Evolutionary conservation across 1,140 invertebrate species (phyloP), one percentile per base, ranked within the genome.

Genomic region (Hylaeus anthracinus): DNA sequence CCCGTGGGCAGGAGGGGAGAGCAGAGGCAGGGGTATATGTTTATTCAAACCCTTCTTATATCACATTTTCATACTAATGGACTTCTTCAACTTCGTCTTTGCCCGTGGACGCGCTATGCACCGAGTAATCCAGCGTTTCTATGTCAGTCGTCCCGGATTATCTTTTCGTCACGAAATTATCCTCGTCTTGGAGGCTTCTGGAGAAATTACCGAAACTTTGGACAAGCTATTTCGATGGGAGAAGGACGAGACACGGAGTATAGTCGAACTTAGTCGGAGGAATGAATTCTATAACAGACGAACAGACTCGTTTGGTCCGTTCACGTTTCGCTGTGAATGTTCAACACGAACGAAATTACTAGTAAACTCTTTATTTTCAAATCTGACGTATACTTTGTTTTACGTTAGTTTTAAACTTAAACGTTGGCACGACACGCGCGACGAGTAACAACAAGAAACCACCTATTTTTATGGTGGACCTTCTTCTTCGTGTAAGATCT

Each of bases 11-110:
- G 60, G 53, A 75, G 66, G 74, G 72, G 63, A 26, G 26, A 26
- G 26, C 26, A 26, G 53, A 75, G 37, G 71, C n/a, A 79, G 69
- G 58, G 37, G 70, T 26, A 67, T 80, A 88, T 89, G 84, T 90
- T 90, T 90, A 90, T 90, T 87, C 88, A 88, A 88, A 89, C 80
- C 73, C 74, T 85, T 90, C 80, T 87, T 88, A 63, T 81, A 86
- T 83, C 88, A 58, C 86, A 90, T 90, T 90, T 90, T 90, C 89
- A 90, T 90, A 89, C 88, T 90, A 90, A 90, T 90, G 88, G 88
- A 90, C 88, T 90, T 90, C 85, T 90, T 90, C 86, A 89, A 88
- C 86, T 88, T 69, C 51, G 71, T 72, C 82, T 72, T 56, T 60
- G 53, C 72, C 67, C 64, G 63, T 74, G 37, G 60, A 65, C 69